Evolutionary conservation across 2,888 invertebrate genomes (phyloP).

Genomic region (Sinotaia quadrata): DNA sequence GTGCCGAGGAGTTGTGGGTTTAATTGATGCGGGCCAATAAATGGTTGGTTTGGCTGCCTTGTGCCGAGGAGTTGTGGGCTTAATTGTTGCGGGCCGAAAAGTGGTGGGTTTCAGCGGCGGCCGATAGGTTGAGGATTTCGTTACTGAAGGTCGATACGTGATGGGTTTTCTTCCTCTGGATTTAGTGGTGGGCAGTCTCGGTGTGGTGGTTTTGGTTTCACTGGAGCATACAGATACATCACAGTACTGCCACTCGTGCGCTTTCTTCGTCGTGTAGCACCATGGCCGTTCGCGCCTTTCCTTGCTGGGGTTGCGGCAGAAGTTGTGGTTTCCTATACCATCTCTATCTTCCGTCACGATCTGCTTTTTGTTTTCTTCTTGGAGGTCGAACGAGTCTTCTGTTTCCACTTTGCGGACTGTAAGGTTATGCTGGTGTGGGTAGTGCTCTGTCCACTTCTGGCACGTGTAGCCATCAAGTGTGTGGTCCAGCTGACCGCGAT

Average conservation of each 20-base stretch:
- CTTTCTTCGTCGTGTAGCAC: constrained; percentile 73
- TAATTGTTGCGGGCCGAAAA: no score
- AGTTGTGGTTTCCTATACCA: constrained; percentile 73
- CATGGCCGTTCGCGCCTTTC: constrained; percentile 73
- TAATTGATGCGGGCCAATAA: no score
- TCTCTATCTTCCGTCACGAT: constrained; percentile 18
- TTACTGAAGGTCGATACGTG: no score
- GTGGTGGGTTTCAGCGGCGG: no score
- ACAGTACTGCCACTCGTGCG: constrained; percentile 65
- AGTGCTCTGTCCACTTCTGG: constrained; percentile 65
- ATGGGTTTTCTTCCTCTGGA: no score
- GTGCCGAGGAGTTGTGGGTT: no score
- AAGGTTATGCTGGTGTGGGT: constrained; percentile 60
- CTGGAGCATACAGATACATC: constrained; percentile 53
- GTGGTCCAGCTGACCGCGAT: constrained; percentile 73
- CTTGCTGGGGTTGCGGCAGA: constrained; percentile 75
- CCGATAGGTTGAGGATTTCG: no score
- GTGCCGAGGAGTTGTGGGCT: no score
- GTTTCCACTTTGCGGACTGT: constrained; percentile 31
- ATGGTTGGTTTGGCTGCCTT: no score
- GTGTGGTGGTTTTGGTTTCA: not conserved
- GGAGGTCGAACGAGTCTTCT: constrained; percentile 10
- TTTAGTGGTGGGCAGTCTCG: not conserved
- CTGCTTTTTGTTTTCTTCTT: constrained; percentile 29
- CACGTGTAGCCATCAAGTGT: constrained; percentile 61